Base-by-base conservation (phyloP, 1,140 invertebrate genomes). In the Ylistrum balloti region DNA sequence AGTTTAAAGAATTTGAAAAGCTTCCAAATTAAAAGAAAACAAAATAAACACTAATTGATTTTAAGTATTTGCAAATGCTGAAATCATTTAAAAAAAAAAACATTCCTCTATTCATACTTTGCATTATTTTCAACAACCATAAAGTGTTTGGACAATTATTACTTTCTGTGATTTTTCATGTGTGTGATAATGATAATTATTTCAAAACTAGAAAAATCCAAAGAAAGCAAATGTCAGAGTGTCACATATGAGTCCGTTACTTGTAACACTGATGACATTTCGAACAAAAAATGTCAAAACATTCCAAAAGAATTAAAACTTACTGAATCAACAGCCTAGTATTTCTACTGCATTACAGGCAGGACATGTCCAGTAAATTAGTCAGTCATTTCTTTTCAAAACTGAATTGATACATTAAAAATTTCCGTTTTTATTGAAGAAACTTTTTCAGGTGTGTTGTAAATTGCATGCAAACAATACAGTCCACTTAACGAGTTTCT, bases 311-410 rank as follows among this genome's bases (percentile, higher is more conserved):
- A 28, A 74, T 74, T 74, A 9, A 74, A 45, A 74, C 56, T 22
- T 74, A 74, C 56, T n/a, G 22, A n/a, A 74, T 22, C 28, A n/a
- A 74, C 56, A 11, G 5, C 28, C 56, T n/a, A 28, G 11, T n/a
- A 74, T 74, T 74, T 74, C 56, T 74, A 5, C 3, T 5, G 56
- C 15, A 74, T 74, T 74, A 74, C 56, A 0, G 22, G 22, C 28
- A 74, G 56, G 17, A 74, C 56, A 74, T 74, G 56, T 74, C 28
- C 56, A 74, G 56, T 74, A 74, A 74, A 28, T 74, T 74, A 74
- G n/a, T n/a, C 56, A 74, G 28, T 74, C 28, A 74, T 5, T 11
- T 74, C n/a, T n/a, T 5, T n/a, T 74, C 22, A 74, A n/a, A 74
- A 28, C 56, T 74, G n/a, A 74, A n/a, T 28, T 7, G 56, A 74